Percentiles rank a stretch among this genome's conserved stretches.
Conservation (phyloP, 2,797 vertebrate species). For the Cuculus canorus region DNA sequence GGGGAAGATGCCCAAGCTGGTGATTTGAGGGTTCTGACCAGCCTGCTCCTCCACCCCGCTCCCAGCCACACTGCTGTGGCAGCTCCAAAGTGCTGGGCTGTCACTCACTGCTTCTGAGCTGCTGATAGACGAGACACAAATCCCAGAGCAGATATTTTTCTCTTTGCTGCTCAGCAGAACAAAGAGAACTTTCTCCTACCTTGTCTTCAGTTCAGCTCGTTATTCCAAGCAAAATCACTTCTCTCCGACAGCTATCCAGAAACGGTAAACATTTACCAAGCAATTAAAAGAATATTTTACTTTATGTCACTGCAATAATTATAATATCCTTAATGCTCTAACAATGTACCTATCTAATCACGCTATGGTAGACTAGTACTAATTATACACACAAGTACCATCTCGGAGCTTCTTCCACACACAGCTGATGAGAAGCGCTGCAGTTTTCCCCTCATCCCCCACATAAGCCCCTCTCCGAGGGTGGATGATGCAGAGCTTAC, state of each 20-base stretch:
- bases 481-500: not conserved
- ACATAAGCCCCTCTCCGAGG: not conserved
- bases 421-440: not conserved
- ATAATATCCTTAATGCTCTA: slow-evolving; percentile 37
- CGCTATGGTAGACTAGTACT: slow-evolving; percentile 39
- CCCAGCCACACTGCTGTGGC: not conserved
- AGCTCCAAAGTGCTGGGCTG: not conserved
- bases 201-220: slow-evolving; percentile 39
- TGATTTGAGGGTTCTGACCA: not conserved
- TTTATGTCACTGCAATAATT: slow-evolving; percentile 45
- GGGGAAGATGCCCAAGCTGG: not conserved
- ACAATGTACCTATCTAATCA: slow-evolving; percentile 59
- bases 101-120: not conserved
- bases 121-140: not conserved
- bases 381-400: slow-evolving; percentile 61
- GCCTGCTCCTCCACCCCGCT: not conserved
- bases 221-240: slow-evolving; percentile 24
- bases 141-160: slow-evolving; percentile 4
- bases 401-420: slow-evolving; percentile 3
- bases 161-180: slow-evolving; percentile 50
- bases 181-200: slow-evolving; percentile 55
- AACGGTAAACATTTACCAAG: slow-evolving; percentile 60
- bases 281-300: slow-evolving; percentile 61
- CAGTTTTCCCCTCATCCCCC: not conserved
- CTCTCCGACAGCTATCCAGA: slow-evolving; percentile 51